Conservation (phyloP, 2,113 vertebrate genomes). For the Nesogale talazaci region DNA sequence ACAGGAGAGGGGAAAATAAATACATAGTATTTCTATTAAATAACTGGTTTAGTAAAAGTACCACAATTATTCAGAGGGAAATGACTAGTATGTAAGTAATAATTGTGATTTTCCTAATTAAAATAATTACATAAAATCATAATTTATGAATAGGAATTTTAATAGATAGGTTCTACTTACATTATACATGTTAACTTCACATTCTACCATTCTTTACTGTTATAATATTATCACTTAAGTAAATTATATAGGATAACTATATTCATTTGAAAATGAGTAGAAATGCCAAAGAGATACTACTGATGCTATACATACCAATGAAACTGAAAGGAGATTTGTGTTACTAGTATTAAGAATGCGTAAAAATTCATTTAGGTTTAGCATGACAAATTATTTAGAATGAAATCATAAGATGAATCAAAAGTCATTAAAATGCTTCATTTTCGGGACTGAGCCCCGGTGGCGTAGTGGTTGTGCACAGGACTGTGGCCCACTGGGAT, state of each 20-base stretch:
- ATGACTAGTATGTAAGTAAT: not conserved
- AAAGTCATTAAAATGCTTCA: not conserved
- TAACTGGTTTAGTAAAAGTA: not conserved
- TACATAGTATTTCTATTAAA: not conserved
- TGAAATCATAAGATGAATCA: not conserved
- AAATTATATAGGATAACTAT: not conserved
- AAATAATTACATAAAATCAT: not conserved
- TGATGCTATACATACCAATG: not conserved
- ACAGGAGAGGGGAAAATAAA: not conserved
- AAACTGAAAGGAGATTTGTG: not conserved
- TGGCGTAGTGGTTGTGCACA: too few species aligned
- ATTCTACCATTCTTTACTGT: too few species aligned
- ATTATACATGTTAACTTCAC: not conserved
- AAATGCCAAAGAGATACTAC: not conserved
- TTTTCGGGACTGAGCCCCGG: too few species aligned
- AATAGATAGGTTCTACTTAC: not conserved
- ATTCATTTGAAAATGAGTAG: not conserved
- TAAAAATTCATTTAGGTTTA: not conserved
- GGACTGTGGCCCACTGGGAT: too few species aligned
- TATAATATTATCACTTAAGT: not conserved
- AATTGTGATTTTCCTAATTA: not conserved
- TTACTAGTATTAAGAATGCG: not conserved
- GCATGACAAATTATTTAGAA: conserved; percentile 10
- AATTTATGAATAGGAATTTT: not conserved
- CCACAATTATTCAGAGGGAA: not conserved